These are phyloP conservation scores for Liparis tanakae DNA, from an alignment of 2,797 vertebrate species.

Conservation along the genomic window DNA sequence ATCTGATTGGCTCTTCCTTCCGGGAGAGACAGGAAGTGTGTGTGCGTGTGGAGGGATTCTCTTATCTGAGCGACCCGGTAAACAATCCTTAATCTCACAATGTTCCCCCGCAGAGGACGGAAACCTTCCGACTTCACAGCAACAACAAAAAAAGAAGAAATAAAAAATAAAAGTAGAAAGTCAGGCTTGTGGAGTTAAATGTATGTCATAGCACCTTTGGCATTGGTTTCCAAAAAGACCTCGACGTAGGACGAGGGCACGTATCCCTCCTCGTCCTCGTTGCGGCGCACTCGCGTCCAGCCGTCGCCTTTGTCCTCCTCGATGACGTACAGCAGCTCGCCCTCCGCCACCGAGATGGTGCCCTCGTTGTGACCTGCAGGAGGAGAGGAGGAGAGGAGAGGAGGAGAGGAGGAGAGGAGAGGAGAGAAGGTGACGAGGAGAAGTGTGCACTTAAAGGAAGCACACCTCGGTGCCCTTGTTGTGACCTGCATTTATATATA, in stretches of 20 bases:
- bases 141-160: constrained; percentile 37
- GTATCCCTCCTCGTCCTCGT: constrained; percentile 98
- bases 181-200: constrained; percentile 83
- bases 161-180: not conserved
- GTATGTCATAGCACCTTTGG: constrained; percentile 99
- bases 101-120: constrained; percentile 9
- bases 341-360: constrained; percentile 94
- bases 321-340: constrained; percentile 95
- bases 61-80: constrained; percentile 31
- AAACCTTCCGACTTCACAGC: constrained; percentile 28
- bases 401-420: not conserved
- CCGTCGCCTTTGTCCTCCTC: constrained; percentile 99
- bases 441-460: no score
- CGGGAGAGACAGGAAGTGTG: constrained; percentile 27
- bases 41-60: not conserved
- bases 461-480: no score
- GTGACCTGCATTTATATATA: no score
- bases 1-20: constrained; percentile 58
- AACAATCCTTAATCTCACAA: constrained; percentile 21
- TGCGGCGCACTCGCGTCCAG: constrained; percentile 97
- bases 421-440: no score
- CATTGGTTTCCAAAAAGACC: constrained; percentile 97
- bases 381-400: no score
- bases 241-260: constrained; percentile 98
- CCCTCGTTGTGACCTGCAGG: constrained; percentile 94